Evolutionary conservation across 2,888 invertebrate species (phyloP), one percentile per base, ranked within the genome.

Genomic region (Pterostichus madidus): DNA sequence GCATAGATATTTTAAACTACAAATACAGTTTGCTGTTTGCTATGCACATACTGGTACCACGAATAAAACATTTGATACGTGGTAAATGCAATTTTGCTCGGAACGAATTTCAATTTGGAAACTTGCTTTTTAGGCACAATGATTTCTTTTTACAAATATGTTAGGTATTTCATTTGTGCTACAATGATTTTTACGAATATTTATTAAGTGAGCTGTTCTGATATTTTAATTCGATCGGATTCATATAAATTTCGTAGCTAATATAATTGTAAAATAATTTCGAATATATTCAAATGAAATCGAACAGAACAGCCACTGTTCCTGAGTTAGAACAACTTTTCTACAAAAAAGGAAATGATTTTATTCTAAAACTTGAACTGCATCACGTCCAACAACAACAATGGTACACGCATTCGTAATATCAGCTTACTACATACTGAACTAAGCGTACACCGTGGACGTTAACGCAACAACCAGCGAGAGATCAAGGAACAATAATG

Each of bases 101-200:
- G 24, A 61, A 80, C 17, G 52, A 76, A 39, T 39, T 24, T 83
- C 49, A 83, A 77, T 77, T 82, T 83, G 76, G 83, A 77, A 77
- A 83, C 77, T 59, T 75, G 81, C 68, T 83, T 83, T 39, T 83
- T 83, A 83, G 83, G 83, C 83, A 83, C 83, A 83, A 83, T 76
- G 77, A 83, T 80, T 79, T 59, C 5, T 56, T 61, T 59, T 81
- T 81, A 81, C 49, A 75, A 81, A 81, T 81, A 76, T 39, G 32
- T 64, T 77, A 80, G 53, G 59, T 79, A 35, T 79, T 79, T 71
- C 52, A 64, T 76, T 83, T 83, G 83, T 77, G 83, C 82, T 83
- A 76, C 76, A 64, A 79, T 83, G 13, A 52, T 80, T 80, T 59
- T 80, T 71, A 32, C 64, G 35, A 61, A 77, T 77, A 83, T 75